Evolutionary conservation across 2,888 invertebrate species (phyloP).

Genomic region (Ctenicera cuprea): DNA sequence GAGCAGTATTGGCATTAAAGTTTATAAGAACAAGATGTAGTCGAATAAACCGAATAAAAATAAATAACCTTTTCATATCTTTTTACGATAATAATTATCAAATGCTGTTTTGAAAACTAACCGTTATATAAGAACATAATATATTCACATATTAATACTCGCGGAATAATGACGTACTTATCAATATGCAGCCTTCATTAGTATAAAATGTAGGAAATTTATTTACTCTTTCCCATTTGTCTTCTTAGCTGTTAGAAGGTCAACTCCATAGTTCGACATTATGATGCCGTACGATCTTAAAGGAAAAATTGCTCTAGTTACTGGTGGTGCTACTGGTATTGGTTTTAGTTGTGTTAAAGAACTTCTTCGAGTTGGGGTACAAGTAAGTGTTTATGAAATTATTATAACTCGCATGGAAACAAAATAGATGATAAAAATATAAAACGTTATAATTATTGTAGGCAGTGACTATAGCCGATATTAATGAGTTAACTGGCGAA

Average conservation of each 20-base stretch:
- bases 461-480: constrained; percentile 83
- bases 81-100: too few relatives aligned
- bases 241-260: background rate
- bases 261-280: too few relatives aligned
- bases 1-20: background rate
- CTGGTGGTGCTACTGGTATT: constrained; percentile 84
- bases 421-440: background rate
- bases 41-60: background rate
- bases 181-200: too few relatives aligned
- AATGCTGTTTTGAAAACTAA: background rate
- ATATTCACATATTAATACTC: too few relatives aligned
- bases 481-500: constrained; percentile 79
- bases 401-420: background rate
- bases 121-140: background rate
- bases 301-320: constrained; percentile 82
- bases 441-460: constrained; percentile 40
- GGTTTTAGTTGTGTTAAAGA: constrained; percentile 82
- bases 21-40: background rate
- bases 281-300: constrained; percentile 69
- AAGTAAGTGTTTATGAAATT: constrained; percentile 24
- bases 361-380: constrained; percentile 78
- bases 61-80: background rate
- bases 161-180: too few relatives aligned
- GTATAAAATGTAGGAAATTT: background rate
- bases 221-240: background rate